phyloP scores from a whole-genome alignment of 2,888 invertebrate genomes.

The Andrena fulva region DNA sequence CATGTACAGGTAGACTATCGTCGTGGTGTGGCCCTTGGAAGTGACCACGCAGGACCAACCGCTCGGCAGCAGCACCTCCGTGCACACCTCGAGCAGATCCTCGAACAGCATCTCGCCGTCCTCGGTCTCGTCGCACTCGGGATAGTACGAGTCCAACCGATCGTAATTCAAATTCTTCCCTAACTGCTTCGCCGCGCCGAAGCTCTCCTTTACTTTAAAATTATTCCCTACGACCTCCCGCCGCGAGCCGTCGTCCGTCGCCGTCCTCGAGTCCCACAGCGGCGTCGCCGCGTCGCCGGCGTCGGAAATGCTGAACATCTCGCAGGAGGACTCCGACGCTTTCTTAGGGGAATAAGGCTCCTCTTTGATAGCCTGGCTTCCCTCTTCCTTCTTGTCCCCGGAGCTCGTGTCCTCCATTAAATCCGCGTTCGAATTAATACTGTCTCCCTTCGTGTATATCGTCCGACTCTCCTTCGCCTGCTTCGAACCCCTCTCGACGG shows the following conservation, averaged over 20 bases:
- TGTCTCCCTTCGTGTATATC: background rate
- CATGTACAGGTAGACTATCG: slow-evolving; percentile 79
- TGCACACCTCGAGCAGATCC: slow-evolving; percentile 80
- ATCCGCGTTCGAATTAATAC: background rate
- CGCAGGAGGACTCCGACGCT: slow-evolving; percentile 16
- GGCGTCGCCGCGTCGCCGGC: slow-evolving; percentile 18
- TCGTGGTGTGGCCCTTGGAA: slow-evolving; percentile 78
- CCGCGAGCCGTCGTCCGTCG: background rate
- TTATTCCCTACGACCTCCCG: slow-evolving; percentile 14
- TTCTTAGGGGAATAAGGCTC: background rate
- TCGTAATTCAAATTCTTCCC: slow-evolving; percentile 35
- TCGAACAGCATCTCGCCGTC: slow-evolving; percentile 76
- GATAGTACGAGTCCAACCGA: slow-evolving; percentile 20
- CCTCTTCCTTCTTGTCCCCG: background rate
- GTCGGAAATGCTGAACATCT: slow-evolving; percentile 16
- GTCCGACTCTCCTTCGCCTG: slow-evolving; percentile 11
- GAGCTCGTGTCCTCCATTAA: background rate
- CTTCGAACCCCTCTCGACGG: background rate
- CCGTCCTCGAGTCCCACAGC: slow-evolving; percentile 19
- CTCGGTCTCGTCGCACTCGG: slow-evolving; percentile 22
- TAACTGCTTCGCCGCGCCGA: slow-evolving; percentile 32
- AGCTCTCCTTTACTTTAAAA: slow-evolving; percentile 23
- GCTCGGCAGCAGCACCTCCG: slow-evolving; percentile 78
- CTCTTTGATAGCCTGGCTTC: slow-evolving; percentile 7
- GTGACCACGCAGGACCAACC: slow-evolving; percentile 80